Conservation (phyloP, 2,113 vertebrate species). For the Indri indri region DNA sequence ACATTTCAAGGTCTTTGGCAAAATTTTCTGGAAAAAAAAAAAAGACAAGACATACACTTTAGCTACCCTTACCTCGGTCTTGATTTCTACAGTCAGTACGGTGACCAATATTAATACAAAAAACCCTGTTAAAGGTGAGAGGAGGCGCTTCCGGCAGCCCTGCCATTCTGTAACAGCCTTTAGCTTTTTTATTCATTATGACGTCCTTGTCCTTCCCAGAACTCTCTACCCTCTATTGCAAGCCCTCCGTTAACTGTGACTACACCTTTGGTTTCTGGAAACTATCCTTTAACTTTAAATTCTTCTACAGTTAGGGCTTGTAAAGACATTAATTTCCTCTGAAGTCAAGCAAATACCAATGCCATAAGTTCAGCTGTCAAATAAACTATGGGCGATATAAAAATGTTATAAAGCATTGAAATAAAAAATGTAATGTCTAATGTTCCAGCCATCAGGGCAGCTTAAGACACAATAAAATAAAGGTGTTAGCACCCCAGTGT, state of each 20-base stretch:
- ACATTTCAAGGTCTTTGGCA: conserved; percentile 95
- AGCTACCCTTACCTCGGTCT: background rate
- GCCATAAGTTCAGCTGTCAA: background rate
- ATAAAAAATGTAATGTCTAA: background rate
- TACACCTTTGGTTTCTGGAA: background rate
- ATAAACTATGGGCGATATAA: background rate
- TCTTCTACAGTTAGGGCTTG: background rate
- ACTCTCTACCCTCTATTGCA: background rate
- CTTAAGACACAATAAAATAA: conserved; percentile 34
- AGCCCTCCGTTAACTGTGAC: background rate
- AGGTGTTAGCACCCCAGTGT: background rate
- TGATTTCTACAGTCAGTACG: background rate
- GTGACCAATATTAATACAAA: background rate
- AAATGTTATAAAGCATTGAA: background rate
- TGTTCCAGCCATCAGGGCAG: background rate
- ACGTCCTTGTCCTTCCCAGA: background rate
- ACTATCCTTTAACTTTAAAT: background rate
- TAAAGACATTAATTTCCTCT: background rate
- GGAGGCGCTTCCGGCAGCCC: background rate
- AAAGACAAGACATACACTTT: conserved; percentile 30
- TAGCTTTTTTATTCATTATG: accelerated
- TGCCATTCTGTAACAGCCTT: accelerated
- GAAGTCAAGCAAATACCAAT: background rate
- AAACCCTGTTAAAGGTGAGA: background rate
- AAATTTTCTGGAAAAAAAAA: conserved; percentile 90